Evolutionary conservation across 1,140 invertebrate genomes (phyloP), one percentile per base, ranked within the genome.

Genomic region (Brachionus plicatilis): DNA sequence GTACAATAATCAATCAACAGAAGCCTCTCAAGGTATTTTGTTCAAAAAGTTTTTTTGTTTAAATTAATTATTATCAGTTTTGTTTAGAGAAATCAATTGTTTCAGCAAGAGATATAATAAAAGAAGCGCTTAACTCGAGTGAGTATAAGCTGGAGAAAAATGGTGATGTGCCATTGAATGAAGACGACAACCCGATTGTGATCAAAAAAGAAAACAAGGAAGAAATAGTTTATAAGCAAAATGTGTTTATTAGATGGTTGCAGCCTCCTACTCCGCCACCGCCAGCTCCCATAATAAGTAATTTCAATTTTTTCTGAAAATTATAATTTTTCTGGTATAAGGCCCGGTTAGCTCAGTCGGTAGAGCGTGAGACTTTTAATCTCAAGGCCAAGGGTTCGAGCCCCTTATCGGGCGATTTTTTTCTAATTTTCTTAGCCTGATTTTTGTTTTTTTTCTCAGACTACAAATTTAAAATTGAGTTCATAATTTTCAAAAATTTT

Each of bases 231-330:
- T 80, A 85, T 14, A 66, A 78, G 33, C 84, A 85, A 66, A 68
- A 85, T 47, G 84, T 85, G 14, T 72, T 47, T 7, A 72, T 85
- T 9, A 45, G 84, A 66, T 85, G 68, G 47, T 45, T 85, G 27
- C 37, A 85, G 68, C 84, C 84, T 17, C 84, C 84, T 20, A 85
- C 84, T 43, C 84, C 84, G 14, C 84, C 84, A 47, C 84, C 84
- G 50, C 84, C 84, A n/a, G 84, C 41, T 27, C 84, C 84, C 17
- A 78, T 85, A 29, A 85, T 85, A 50, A 85, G 70, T 78, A 41
- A 47, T 8, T 76, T 37, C 33, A 2, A 7, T 5, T 24, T 60
- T 60, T 17, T 24, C 9, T 60, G 5, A n/a, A n/a, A n/a, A n/a
- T n/a, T n/a, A n/a, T n/a, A n/a, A n/a, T n/a, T n/a, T n/a, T n/a